Conservation (phyloP, 2,113 vertebrate genomes). For the Malaclemys terrapin region DNA sequence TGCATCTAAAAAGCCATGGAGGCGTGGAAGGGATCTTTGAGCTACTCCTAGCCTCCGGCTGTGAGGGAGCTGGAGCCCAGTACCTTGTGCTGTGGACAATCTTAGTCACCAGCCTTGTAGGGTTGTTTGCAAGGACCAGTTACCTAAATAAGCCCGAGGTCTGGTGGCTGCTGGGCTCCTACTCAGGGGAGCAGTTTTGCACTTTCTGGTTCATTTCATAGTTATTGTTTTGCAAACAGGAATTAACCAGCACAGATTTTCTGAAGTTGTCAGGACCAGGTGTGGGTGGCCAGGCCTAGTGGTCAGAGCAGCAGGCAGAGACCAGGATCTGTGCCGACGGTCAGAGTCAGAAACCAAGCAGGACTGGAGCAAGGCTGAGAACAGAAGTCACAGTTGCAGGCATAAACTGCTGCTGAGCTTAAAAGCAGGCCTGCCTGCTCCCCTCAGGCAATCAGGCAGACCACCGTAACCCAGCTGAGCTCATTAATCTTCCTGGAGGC, state of each 20-base stretch:
- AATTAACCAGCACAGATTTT: not conserved
- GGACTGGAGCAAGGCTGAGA: not conserved
- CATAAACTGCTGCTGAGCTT: not conserved
- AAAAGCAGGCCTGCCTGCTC: not conserved
- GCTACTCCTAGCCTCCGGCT: not conserved
- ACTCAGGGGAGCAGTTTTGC: not conserved
- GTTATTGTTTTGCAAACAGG: not conserved
- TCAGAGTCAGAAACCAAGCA: not conserved
- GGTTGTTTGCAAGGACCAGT: not conserved
- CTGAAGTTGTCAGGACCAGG: not conserved
- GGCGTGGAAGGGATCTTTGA: not conserved
- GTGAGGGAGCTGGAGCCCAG: not conserved
- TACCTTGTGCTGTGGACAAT: not conserved
- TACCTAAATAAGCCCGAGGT: not conserved
- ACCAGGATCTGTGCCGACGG: not conserved
- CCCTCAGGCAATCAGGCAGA: not conserved
- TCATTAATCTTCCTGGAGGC: not conserved
- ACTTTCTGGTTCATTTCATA: not conserved
- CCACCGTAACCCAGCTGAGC: not conserved
- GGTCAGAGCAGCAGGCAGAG: too few species aligned
- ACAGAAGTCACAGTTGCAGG: not conserved
- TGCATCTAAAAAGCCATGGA: not conserved
- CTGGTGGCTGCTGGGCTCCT: too few species aligned
- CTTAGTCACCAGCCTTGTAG: not conserved
- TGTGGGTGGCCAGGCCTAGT: not conserved